These are phyloP conservation scores for Maconellicoccus hirsutus DNA, from an alignment of 1,140 invertebrate genomes.

Conservation along the genomic window DNA sequence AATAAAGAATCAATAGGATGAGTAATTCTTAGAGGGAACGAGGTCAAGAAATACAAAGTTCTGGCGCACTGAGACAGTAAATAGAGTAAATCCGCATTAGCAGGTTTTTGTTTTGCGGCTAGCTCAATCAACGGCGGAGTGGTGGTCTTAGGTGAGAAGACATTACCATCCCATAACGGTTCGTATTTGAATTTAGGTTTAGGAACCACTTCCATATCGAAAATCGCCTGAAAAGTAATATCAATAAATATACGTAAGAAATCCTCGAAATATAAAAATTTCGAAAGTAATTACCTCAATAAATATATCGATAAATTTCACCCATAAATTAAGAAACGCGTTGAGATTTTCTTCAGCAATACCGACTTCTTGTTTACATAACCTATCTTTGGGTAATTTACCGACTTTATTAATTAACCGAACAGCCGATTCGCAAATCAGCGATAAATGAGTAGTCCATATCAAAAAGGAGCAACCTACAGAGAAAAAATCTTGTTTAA, in stretches of 20 bases:
- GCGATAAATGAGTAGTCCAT: conserved; percentile 74
- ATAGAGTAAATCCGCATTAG: conserved; percentile 58
- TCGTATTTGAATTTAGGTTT: conserved; percentile 26
- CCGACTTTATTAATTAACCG: conserved; percentile 80
- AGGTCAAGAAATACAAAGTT: conserved; percentile 62
- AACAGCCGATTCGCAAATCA: conserved; percentile 55
- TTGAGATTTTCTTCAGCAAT: conserved; percentile 54
- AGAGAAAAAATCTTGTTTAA: conserved; percentile 24
- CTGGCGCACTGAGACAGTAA: conserved; percentile 41
- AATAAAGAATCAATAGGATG: conserved; percentile 65
- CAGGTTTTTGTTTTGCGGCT: conserved; percentile 54
- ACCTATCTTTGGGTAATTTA: conserved; percentile 70
- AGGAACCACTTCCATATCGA: conserved; percentile 23
- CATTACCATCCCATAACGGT: conserved; percentile 27
- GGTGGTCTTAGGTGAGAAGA: neutral
- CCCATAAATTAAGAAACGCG: conserved; percentile 53
- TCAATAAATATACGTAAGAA: neutral
- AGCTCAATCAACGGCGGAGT: conserved; percentile 34
- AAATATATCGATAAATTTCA: conserved; percentile 62
- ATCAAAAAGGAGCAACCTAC: conserved; percentile 63
- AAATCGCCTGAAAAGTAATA: conserved; percentile 20
- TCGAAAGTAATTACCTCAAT: conserved; percentile 42
- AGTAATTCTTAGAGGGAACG: conserved; percentile 59
- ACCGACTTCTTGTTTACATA: conserved; percentile 61
- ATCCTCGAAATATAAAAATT: neutral